Percentiles rank a stretch among this genome's conserved stretches.
These are phyloP conservation scores for Lasioglossum oenotherae DNA, from an alignment of 2,888 invertebrate species.

Conservation along the genomic window DNA sequence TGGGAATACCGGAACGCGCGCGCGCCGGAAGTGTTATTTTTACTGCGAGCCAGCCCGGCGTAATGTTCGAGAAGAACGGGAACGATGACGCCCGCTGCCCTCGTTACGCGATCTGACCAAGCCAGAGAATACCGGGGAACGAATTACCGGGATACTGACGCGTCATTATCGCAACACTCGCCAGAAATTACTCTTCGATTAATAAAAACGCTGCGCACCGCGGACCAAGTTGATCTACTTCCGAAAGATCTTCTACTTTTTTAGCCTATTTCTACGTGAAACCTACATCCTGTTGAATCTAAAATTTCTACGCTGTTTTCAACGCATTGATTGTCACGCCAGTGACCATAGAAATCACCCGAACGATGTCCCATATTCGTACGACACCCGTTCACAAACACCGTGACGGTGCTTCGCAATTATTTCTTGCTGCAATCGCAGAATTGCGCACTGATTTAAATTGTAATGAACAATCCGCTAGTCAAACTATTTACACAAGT, in stretches of 20 bases:
- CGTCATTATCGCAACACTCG: slow-evolving; percentile 21
- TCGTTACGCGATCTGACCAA: slow-evolving; percentile 36
- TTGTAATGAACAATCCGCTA: neutral
- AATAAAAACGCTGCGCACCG: neutral
- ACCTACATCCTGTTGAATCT: neutral
- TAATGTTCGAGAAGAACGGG: slow-evolving; percentile 42
- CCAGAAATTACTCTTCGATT: slow-evolving; percentile 8
- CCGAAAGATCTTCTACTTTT: neutral
- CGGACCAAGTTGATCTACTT: neutral
- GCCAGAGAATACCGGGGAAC: slow-evolving; percentile 31
- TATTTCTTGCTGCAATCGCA: neutral
- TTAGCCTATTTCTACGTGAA: neutral
- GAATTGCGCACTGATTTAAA: neutral
- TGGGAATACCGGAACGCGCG: slow-evolving; percentile 56
- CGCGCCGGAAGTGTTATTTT: slow-evolving; percentile 64
- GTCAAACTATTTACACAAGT: neutral
- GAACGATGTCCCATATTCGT: neutral
- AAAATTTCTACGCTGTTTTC: no score
- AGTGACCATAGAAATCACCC: no score
- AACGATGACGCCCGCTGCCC: slow-evolving; percentile 37
- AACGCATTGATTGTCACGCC: no score
- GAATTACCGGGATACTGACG: slow-evolving; percentile 32
- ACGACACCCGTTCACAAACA: neutral
- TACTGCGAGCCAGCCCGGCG: slow-evolving; percentile 37
- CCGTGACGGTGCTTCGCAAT: neutral